phyloP scores from a whole-genome alignment of 1,140 invertebrate genomes.

The Asobara japonica region DNA sequence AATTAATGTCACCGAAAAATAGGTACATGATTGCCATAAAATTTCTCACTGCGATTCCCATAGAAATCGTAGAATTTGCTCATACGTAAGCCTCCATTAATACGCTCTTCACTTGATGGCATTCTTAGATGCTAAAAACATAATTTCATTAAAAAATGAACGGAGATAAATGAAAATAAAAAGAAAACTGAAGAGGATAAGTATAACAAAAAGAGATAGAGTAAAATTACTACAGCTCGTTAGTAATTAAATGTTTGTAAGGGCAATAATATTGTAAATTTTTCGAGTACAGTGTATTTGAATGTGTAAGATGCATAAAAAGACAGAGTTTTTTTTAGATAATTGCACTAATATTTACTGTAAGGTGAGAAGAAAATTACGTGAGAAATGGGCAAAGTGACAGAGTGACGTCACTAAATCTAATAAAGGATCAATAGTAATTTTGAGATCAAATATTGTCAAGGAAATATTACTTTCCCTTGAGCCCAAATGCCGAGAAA shows the following conservation, averaged over 20 bases:
- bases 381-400: neutral
- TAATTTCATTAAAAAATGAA: conserved; percentile 5
- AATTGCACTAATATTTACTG: conserved; percentile 63
- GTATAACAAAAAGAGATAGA: conserved; percentile 38
- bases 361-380: conserved; percentile 41
- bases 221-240: conserved; percentile 51
- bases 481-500: conserved; percentile 43
- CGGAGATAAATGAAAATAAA: conserved; percentile 28
- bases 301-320: conserved; percentile 62
- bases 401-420: neutral
- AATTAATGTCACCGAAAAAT: too few species aligned
- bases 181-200: conserved; percentile 29
- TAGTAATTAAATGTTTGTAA: conserved; percentile 60
- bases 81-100: too few species aligned
- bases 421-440: conserved; percentile 47
- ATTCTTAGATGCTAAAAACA: neutral
- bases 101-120: neutral
- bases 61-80: too few species aligned
- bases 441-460: conserved; percentile 41
- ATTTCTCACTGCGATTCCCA: too few species aligned
- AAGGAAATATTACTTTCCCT: conserved; percentile 48
- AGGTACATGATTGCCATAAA: too few species aligned
- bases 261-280: conserved; percentile 64
- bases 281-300: conserved; percentile 59
- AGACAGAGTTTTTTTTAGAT: conserved; percentile 63